phyloP scores from a whole-genome alignment of 1,140 invertebrate species.

The Maniola jurtina region DNA sequence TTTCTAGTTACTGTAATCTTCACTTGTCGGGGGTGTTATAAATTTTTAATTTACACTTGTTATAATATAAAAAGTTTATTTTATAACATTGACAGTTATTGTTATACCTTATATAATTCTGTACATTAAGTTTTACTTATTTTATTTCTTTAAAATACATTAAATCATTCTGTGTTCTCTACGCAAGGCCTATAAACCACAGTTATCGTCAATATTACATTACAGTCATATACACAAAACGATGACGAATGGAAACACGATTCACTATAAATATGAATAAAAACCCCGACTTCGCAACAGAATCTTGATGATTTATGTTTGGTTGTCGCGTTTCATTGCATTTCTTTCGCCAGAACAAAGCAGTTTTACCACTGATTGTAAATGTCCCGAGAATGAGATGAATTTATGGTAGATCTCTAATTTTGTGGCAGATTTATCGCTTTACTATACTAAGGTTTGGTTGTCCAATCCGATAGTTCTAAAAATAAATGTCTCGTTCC shows the following conservation, averaged over 20 bases:
- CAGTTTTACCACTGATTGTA: constrained; percentile 8
- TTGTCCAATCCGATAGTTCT: too few relatives aligned
- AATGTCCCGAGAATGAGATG: constrained; percentile 7
- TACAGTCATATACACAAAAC: too few relatives aligned
- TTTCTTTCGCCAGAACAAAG: constrained; percentile 5
- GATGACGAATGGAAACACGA: constrained; percentile 2
- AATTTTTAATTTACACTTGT: too few relatives aligned
- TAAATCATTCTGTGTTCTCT: neutral
- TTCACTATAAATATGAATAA: constrained; percentile 8
- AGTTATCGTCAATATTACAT: constrained; percentile 2
- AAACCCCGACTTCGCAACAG: neutral
- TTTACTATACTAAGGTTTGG: neutral
- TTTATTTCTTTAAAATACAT: neutral
- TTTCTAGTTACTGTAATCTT: too few relatives aligned
- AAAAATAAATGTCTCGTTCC: too few relatives aligned
- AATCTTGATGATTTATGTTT: constrained; percentile 8
- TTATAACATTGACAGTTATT: too few relatives aligned
- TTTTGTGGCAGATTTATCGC: neutral
- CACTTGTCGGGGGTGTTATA: too few relatives aligned
- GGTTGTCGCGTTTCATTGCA: neutral
- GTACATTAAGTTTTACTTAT: too few relatives aligned
- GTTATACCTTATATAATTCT: too few relatives aligned
- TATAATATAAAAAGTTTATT: too few relatives aligned
- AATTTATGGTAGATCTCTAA: constrained; percentile 1
- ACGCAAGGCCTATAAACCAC: neutral